A percentile compares a stretch with the other conserved stretches of the same genome.
Evolutionary conservation across 2,888 invertebrate species (phyloP).

Genomic region (Melipona beecheii): DNA sequence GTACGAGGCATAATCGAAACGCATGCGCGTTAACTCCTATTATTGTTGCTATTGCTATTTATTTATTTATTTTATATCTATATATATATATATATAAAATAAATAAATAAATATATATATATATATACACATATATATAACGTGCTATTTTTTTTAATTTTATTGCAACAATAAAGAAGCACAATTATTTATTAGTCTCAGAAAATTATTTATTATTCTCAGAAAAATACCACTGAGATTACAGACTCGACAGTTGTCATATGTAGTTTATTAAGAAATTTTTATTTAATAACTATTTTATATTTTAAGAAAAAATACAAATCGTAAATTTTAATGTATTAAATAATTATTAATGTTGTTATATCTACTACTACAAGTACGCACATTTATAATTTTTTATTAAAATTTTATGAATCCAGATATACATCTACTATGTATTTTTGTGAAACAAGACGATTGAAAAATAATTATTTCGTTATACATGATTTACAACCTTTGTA

Average conservation of each 20-base stretch:
- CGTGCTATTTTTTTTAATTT: neutral
- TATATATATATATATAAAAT: slow-evolving; percentile 5
- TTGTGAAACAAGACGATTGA: neutral
- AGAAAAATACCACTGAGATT: too few species aligned
- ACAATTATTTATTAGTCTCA: slow-evolving; percentile 12
- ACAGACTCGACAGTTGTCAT: too few species aligned
- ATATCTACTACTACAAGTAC: too few species aligned
- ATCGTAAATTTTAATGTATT: neutral
- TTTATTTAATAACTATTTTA: neutral
- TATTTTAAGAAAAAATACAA: neutral
- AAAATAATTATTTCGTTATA: neutral
- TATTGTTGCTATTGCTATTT: slow-evolving; percentile 56
- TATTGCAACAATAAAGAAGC: slow-evolving; percentile 12
- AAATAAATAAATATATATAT: too few species aligned
- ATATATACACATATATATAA: slow-evolving; percentile 13
- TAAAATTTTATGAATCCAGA: neutral
- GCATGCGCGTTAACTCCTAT: slow-evolving; percentile 69
- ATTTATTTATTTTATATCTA: slow-evolving; percentile 34
- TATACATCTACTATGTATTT: neutral
- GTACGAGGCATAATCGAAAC: slow-evolving; percentile 38
- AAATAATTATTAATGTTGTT: too few species aligned
- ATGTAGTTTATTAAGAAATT: neutral
- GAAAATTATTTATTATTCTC: neutral
- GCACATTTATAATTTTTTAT: neutral
- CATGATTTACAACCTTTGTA: neutral